Evolutionary conservation across 35 echinoderm and acorn worm species (phyloP), one percentile per base, ranked within the genome.

Genomic region (Lytechinus variegatus): DNA sequence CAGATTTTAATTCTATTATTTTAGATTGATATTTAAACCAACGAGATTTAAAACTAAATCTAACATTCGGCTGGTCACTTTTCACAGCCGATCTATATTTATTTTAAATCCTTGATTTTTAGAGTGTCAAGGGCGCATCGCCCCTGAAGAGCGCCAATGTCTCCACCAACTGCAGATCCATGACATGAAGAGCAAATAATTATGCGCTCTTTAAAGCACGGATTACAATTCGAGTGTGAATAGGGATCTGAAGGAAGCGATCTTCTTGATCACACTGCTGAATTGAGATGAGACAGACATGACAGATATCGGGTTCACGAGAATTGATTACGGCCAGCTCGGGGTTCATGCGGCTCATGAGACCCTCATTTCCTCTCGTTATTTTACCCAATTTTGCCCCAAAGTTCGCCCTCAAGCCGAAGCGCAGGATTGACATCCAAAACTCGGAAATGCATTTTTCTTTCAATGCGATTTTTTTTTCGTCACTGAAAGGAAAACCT

Each of bases 381-480:
- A n/a, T 79, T 79, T 79, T 79, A 79, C 66, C 21, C 66, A 79
- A 79, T 79, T 79, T 79, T n/a, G 66, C 66, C 66, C 66, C 66
- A 79, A 79, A 79, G 66, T 79, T 79, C 66, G 66, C n/a, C 66
- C 66, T 79, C 66, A 79, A 79, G 66, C n/a, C 66, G n/a, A 3
- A 79, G n/a, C 14, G 66, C 66, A 79, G 16, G 66, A 79, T 79
- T 79, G 66, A 79, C 21, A 79, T 79, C 16, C 0, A 79, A 19
- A 19, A 79, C 66, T 4, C 19, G 66, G 66, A 24, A 79, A 58
- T 24, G 66, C 33, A 44, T n/a, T n/a, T n/a, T n/a, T n/a, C n/a
- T n/a, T n/a, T n/a, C n/a, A n/a, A n/a, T n/a, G n/a, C n/a, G n/a
- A n/a, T n/a, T 19, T 66, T 11, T 16, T 19, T 66, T 66, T 66